These are phyloP conservation scores for Agriopis marginaria DNA, from an alignment of 2,888 invertebrate species.

Conservation along the genomic window DNA sequence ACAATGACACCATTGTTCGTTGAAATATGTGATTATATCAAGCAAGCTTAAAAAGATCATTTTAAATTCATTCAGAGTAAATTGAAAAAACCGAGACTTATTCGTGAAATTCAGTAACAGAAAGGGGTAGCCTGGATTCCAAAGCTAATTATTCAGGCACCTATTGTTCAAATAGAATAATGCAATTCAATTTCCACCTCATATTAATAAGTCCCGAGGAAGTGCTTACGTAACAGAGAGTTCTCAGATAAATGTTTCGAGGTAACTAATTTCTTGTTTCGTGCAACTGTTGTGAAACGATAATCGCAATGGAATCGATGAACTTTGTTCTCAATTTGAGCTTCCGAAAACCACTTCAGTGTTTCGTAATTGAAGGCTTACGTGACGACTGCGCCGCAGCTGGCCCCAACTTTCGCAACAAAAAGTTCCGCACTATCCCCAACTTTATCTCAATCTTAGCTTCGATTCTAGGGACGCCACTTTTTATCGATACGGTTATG, in stretches of 20 bases:
- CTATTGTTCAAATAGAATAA: slow-evolving; percentile 29
- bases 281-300: slow-evolving; percentile 60
- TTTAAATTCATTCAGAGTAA: not conserved
- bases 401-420: slow-evolving; percentile 73
- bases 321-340: slow-evolving; percentile 76
- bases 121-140: not conserved
- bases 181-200: slow-evolving; percentile 32
- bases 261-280: slow-evolving; percentile 52
- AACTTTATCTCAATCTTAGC: slow-evolving; percentile 83
- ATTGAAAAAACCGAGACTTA: slow-evolving; percentile 9
- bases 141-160: slow-evolving; percentile 16
- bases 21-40: no score
- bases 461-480: slow-evolving; percentile 69
- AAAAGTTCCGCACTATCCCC: slow-evolving; percentile 74
- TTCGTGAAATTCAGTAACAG: slow-evolving; percentile 3
- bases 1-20: no score
- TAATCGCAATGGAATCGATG: slow-evolving; percentile 78
- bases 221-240: slow-evolving; percentile 35
- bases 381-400: slow-evolving; percentile 81
- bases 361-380: slow-evolving; percentile 85
- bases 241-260: slow-evolving; percentile 42
- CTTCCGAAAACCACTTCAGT: slow-evolving; percentile 76
- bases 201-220: slow-evolving; percentile 29
- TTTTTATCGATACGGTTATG: slow-evolving; percentile 66
- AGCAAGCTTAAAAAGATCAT: no score